Base-by-base conservation (phyloP, 2,888 invertebrate genomes). In the Rhorus exstirpatorius region DNA sequence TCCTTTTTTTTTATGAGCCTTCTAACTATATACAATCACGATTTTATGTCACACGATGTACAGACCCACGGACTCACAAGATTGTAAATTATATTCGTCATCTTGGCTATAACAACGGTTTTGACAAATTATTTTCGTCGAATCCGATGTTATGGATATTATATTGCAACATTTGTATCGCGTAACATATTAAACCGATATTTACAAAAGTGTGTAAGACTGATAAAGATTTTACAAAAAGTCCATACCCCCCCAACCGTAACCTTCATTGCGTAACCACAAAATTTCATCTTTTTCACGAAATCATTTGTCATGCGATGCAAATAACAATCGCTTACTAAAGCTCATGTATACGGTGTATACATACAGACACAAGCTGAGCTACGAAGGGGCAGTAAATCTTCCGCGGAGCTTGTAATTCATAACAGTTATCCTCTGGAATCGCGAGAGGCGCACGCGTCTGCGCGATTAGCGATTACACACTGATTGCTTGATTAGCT, bases 401-500 rank as follows among this genome's bases (percentile, higher is more conserved):
- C 78, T 71, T 78, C 63, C 71, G 21, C 12, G 24, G 26, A 31
- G 74, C 63, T 63, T 65, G 78, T 78, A 71, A 78, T 78, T 78
- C 78, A 78, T 78, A 78, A 78, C 60, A 78, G 71, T 78, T 71
- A 71, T 78, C 70, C 63, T 35, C 0, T 60, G 60, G 63, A 78
- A 63, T 49, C 35, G 65, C 31, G 26, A 44, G 65, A 38, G 38
- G 19, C 19, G 38, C 21, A 31, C 58, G 61, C 68, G 71, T 71
- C 46, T 44, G 63, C 55, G 55, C 78, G 78, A 78, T 78, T 78
- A 78, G 78, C 71, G 78, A 78, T 78, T 78, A 78, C 71, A 65
- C 78, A 71, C 71, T 78, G 78, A 78, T 78, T 78, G 78, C 71
- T 58, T 65, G 78, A 65, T 65, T 78, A 78, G 63, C 55, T 71